These are phyloP conservation scores for Drosophila yakuba DNA, from an alignment of 1,140 invertebrate species.

Conservation along the genomic window DNA sequence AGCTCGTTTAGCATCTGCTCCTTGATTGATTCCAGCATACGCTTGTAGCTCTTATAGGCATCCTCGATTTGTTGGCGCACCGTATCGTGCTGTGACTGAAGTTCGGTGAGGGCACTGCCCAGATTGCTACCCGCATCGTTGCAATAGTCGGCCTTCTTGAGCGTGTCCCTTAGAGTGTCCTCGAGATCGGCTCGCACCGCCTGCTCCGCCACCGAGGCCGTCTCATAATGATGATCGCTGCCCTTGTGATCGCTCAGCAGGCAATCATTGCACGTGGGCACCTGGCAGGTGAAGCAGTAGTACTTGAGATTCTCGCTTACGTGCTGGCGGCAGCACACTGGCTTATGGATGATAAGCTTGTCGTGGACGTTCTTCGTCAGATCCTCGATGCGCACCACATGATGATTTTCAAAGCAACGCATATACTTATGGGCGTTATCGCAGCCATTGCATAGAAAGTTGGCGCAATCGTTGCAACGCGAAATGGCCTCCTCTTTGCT, in stretches of 20 bases:
- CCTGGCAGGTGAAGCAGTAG: constrained; percentile 93
- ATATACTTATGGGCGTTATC: constrained; percentile 97
- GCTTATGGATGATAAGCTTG: constrained; percentile 91
- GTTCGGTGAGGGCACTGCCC: constrained; percentile 91
- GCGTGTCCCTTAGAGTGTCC: constrained; percentile 89
- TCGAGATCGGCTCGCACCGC: constrained; percentile 91
- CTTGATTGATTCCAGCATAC: constrained; percentile 91
- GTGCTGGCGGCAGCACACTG: constrained; percentile 91
- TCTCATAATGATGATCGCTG: constrained; percentile 91
- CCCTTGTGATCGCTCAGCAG: constrained; percentile 91
- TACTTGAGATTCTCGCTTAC: constrained; percentile 91
- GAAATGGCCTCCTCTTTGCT: constrained; percentile 95
- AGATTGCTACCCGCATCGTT: constrained; percentile 90
- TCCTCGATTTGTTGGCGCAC: constrained; percentile 94
- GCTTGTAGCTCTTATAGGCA: constrained; percentile 93
- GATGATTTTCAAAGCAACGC: constrained; percentile 96
- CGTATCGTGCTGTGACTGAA: constrained; percentile 93
- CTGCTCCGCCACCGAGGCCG: constrained; percentile 90
- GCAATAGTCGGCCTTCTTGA: constrained; percentile 89
- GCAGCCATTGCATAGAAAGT: constrained; percentile 96
- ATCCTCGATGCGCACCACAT: constrained; percentile 94
- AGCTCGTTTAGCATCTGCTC: constrained; percentile 91
- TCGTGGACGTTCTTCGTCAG: constrained; percentile 89
- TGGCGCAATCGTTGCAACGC: constrained; percentile 96
- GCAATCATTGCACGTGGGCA: constrained; percentile 93